Percentiles rank a stretch among this genome's conserved stretches.
phyloP scores from a whole-genome alignment of 2,113 vertebrate genomes.

The Laticauda colubrina region DNA sequence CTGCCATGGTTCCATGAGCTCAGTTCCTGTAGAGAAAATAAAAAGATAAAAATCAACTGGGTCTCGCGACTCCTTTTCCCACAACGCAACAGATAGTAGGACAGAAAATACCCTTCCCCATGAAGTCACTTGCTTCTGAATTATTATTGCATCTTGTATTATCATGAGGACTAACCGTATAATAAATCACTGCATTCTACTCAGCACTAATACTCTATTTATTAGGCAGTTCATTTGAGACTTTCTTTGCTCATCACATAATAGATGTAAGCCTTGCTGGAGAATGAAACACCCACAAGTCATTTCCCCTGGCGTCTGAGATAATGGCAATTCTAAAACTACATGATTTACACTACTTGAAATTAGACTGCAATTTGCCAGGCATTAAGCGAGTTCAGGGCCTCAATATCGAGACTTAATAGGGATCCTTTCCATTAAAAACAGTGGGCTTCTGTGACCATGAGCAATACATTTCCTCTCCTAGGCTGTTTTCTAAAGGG shows the following conservation, averaged over 20 bases:
- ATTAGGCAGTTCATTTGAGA: not conserved
- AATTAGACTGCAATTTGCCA: slow-evolving; percentile 6
- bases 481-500: not conserved
- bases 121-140: not conserved
- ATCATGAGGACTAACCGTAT: not conserved
- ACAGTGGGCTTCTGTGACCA: not conserved
- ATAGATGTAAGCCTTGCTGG: not conserved
- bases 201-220: not conserved
- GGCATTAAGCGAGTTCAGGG: slow-evolving; percentile 2
- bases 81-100: not conserved
- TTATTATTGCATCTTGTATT: not conserved
- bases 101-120: not conserved
- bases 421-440: slow-evolving; percentile 11
- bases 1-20: too few relatives aligned
- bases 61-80: too few relatives aligned
- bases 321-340: slow-evolving; percentile 9
- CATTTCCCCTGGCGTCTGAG: slow-evolving; percentile 1
- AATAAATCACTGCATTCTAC: not conserved
- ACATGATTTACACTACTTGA: slow-evolving; percentile 2
- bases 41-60: too few relatives aligned
- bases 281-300: not conserved
- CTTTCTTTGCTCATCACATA: not conserved
- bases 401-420: slow-evolving; percentile 14
- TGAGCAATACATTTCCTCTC: not conserved
- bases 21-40: too few relatives aligned